phyloP scores from a whole-genome alignment of 1,140 invertebrate genomes.

The Bacillus rossius region DNA sequence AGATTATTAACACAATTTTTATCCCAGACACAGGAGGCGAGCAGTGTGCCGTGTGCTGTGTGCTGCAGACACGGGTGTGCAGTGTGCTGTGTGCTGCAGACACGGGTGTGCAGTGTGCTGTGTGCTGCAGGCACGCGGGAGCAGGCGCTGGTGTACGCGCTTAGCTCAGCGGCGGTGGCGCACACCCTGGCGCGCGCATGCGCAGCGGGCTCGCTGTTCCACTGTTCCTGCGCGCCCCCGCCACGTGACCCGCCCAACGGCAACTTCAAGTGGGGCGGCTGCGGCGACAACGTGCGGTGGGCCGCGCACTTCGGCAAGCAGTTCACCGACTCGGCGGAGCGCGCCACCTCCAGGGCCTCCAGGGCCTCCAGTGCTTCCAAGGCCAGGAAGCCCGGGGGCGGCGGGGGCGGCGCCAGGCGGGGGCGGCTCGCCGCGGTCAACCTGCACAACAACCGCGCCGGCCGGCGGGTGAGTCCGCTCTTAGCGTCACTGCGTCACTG shows the following conservation, averaged over 20 bases:
- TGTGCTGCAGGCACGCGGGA: slow-evolving; percentile 62
- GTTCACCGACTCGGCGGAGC: slow-evolving; percentile 49
- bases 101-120: slow-evolving; percentile 71
- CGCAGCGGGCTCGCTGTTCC: slow-evolving; percentile 56
- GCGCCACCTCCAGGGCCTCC: not conserved
- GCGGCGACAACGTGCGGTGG: slow-evolving; percentile 58
- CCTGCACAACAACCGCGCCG: slow-evolving; percentile 91
- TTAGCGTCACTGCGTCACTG: not conserved
- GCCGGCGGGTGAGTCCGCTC: slow-evolving; percentile 58
- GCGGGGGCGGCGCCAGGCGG: not conserved
- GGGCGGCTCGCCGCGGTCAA: slow-evolving; percentile 55
- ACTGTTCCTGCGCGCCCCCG: slow-evolving; percentile 59
- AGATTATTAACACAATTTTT: no score
- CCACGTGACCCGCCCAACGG: slow-evolving; percentile 48
- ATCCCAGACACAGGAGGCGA: no score
- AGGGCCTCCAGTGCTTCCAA: not conserved
- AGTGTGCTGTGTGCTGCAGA: no score
- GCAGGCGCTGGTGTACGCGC: slow-evolving; percentile 71
- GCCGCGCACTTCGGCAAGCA: slow-evolving; percentile 53
- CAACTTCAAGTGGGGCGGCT: slow-evolving; percentile 66
- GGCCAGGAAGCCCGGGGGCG: not conserved
- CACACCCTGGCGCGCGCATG: slow-evolving; percentile 69
- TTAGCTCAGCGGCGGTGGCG: slow-evolving; percentile 66
- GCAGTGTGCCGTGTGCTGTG: no score
- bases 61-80: no score